A percentile compares a stretch with the other conserved stretches of the same genome.
Conservation (phyloP, 2,113 vertebrate species). For the Nansenia antarctica region DNA sequence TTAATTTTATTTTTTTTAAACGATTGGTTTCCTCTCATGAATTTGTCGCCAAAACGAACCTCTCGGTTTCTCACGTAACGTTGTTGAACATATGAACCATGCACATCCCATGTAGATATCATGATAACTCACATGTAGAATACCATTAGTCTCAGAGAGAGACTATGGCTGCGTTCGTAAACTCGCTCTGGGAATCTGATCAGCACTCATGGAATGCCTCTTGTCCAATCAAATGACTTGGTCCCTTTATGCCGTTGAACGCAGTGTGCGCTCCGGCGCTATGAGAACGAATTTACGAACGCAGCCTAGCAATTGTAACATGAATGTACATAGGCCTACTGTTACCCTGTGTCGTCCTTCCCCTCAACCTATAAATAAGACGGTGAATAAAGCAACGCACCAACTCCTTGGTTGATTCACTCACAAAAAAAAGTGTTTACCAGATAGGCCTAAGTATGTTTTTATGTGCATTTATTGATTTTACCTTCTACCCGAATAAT, state of each 20-base stretch:
- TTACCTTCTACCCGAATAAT: slow-evolving; percentile 60
- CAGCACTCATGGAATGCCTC: too few species aligned
- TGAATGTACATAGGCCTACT: slow-evolving; percentile 65
- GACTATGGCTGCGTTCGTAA: too few species aligned
- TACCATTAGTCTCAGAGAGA: slow-evolving; percentile 70
- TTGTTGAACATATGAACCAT: slow-evolving; percentile 36
- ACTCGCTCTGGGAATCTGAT: too few species aligned
- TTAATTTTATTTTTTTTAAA: slow-evolving; percentile 53
- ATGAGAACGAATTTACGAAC: too few species aligned
- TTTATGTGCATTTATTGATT: slow-evolving; percentile 59
- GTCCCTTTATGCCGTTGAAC: too few species aligned
- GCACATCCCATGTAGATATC: too few species aligned
- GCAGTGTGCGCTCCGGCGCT: too few species aligned
- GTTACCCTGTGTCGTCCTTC: slow-evolving; percentile 28
- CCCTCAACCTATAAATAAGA: slow-evolving; percentile 29
- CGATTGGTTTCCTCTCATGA: slow-evolving; percentile 33
- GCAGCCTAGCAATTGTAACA: slow-evolving; percentile 53
- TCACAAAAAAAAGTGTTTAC: slow-evolving; percentile 50
- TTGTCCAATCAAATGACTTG: too few species aligned
- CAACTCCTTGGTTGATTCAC: slow-evolving; percentile 65
- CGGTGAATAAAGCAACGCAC: slow-evolving; percentile 34
- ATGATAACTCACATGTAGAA: slow-evolving; percentile 45
- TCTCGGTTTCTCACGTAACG: slow-evolving; percentile 29
- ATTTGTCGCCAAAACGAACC: slow-evolving; percentile 57
- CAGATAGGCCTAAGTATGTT: slow-evolving; percentile 59